Conservation (phyloP, 2,113 vertebrate species). For the Zootoca vivipara region DNA sequence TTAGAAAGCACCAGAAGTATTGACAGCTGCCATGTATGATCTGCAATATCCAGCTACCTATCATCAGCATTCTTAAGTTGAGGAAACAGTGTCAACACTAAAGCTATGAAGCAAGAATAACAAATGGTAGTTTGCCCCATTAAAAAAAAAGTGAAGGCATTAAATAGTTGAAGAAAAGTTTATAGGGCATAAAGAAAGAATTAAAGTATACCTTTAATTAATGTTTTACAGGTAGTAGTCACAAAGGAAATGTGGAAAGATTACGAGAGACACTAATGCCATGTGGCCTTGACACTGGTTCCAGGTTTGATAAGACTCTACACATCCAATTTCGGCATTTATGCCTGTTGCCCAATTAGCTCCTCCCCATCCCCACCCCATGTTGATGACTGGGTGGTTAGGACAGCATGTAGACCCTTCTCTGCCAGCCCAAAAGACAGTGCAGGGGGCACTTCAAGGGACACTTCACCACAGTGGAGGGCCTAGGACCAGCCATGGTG, state of each 20-base stretch:
- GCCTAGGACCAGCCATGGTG: too few relatives aligned
- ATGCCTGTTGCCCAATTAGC: too few relatives aligned
- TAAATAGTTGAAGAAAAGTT: not conserved
- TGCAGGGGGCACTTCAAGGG: too few relatives aligned
- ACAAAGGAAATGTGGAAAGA: not conserved
- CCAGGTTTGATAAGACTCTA: not conserved
- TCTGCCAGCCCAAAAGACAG: too few relatives aligned
- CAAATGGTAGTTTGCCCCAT: not conserved
- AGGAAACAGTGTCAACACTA: not conserved
- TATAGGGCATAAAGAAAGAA: not conserved
- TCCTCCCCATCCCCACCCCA: too few relatives aligned
- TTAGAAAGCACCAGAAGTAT: conserved; percentile 10
- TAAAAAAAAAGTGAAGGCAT: not conserved
- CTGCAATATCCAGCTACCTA: conserved; percentile 2
- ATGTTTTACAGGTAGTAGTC: not conserved
- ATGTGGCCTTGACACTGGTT: not conserved
- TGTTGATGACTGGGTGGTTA: too few relatives aligned
- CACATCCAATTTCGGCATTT: not conserved
- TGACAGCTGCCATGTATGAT: conserved; percentile 14
- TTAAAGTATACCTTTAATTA: not conserved
- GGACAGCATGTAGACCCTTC: too few relatives aligned
- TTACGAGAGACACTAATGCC: not conserved
- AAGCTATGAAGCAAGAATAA: conserved; percentile 28
- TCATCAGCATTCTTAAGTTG: conserved; percentile 20
- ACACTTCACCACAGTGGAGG: too few relatives aligned